A percentile compares a stretch with the other conserved stretches of the same genome.
Evolutionary conservation across 2,888 invertebrate genomes (phyloP).

Genomic region (Synergus laeviventris): DNA sequence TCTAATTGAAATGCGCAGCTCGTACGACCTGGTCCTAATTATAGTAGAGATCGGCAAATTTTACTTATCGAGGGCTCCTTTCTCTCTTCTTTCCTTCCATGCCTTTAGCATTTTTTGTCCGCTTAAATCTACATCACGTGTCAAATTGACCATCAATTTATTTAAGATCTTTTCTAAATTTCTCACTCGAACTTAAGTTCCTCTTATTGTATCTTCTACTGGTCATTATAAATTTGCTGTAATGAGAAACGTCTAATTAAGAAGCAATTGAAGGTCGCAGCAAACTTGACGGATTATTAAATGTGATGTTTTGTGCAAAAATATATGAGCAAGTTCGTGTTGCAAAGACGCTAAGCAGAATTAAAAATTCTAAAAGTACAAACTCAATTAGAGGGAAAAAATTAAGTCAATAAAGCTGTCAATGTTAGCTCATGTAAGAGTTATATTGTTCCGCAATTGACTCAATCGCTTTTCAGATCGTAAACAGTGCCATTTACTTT

Average conservation of each 20-base stretch:
- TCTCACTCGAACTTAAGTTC: constrained; percentile 4
- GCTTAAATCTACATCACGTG: constrained; percentile 12
- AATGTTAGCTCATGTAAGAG: not conserved
- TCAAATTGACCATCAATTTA: constrained; percentile 10
- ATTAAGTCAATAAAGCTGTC: not conserved
- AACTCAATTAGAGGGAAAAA: not conserved
- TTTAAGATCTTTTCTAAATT: constrained; percentile 9
- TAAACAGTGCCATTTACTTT: not conserved
- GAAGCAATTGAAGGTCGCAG: not conserved
- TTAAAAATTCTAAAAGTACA: not conserved
- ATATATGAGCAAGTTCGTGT: not conserved
- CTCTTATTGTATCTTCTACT: constrained; percentile 6
- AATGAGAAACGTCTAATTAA: not conserved
- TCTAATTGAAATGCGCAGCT: constrained; percentile 51
- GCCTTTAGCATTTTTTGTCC: constrained; percentile 5
- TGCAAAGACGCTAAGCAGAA: not conserved
- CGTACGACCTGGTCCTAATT: constrained; percentile 52
- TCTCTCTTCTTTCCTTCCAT: constrained; percentile 31
- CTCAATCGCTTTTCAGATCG: not conserved
- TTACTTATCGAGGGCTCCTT: constrained; percentile 46
- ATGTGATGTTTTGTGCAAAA: not conserved
- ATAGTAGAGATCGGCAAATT: constrained; percentile 54
- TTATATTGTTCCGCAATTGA: not conserved
- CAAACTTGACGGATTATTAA: not conserved
- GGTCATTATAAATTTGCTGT: not conserved